Evolutionary conservation across 2,888 invertebrate species (phyloP), one percentile per base, ranked within the genome.

Genomic region (Coenonympha glycerion): DNA sequence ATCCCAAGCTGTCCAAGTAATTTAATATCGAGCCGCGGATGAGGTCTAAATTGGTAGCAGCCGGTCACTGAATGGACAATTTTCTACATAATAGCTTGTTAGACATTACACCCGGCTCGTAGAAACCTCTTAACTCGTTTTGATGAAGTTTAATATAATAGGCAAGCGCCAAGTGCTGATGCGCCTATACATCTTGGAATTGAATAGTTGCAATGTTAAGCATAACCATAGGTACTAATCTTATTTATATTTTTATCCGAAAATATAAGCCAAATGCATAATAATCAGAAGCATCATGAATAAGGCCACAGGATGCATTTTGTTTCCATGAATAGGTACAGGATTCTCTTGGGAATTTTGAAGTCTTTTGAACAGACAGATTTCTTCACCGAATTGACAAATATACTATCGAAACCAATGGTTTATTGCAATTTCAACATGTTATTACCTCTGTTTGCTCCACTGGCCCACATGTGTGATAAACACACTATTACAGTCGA

Each of bases 61-160:
- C 85, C 85, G 85, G 84, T 73, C 82, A 76, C 64, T 73, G 70
- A 77, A 79, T 76, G 77, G 78, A 70, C 79, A 75, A 77, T 79
- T 79, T 79, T 77, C 77, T 66, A 71, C 69, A 72, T 69, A 76
- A 74, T 74, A 76, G 71, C 70, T 61, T 58, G 62, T 64, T 63
- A 65, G 60, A 33, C 52, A 49, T 53, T 49, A 54, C 53, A 55
- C 47, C 45, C 30, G 11, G 36, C 45, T 47, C 50, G 41, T 45
- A 50, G 47, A 53, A 56, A 53, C 53, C 45, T 46, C 52, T 48
- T 44, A 52, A 47, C 31, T 22, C 46, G 36, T 30, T 39, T 26
- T 22, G 36, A 52, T 33, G 46, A 24, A 22, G 30, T 31, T 48
- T 18, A 26, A 42, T 30, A 13, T 24, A 3, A 40, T 33, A 19